Percentiles rank a stretch among this genome's conserved stretches.
Conservation (phyloP, 2,113 vertebrate species). For the Phasianus colchicus region DNA sequence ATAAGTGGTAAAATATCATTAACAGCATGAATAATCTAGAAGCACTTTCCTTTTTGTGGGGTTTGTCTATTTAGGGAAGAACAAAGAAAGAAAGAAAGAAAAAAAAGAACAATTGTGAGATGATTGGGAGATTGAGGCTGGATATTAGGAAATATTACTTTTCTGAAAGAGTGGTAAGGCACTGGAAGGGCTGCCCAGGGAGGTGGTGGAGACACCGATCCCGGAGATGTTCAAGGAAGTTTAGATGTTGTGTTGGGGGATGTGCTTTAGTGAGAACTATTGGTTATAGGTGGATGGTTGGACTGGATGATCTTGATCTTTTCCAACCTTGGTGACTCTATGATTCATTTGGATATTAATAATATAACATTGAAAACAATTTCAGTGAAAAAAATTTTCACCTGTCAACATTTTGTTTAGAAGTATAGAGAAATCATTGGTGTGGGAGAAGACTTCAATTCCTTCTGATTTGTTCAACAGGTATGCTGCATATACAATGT, state of each 20-base stretch:
- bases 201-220: too few relatives aligned
- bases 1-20: neutral
- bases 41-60: neutral
- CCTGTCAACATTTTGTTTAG: neutral
- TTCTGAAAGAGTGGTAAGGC: too few relatives aligned
- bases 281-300: too few relatives aligned
- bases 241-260: too few relatives aligned
- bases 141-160: too few relatives aligned
- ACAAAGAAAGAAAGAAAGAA: neutral
- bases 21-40: neutral
- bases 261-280: too few relatives aligned
- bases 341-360: neutral
- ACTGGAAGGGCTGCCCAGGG: too few relatives aligned
- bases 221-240: too few relatives aligned
- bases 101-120: neutral
- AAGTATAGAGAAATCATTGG: neutral
- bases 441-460: neutral
- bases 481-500: rapidly evolving
- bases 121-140: too few relatives aligned
- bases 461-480: neutral
- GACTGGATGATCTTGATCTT: too few relatives aligned
- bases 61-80: neutral
- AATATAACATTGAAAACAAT: neutral
- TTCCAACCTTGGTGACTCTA: too few relatives aligned
- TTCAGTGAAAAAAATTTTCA: neutral